Percentiles rank a stretch among this genome's conserved stretches.
These are phyloP conservation scores for Metellina segmentata DNA, from an alignment of 2,888 invertebrate genomes.

Conservation along the genomic window DNA sequence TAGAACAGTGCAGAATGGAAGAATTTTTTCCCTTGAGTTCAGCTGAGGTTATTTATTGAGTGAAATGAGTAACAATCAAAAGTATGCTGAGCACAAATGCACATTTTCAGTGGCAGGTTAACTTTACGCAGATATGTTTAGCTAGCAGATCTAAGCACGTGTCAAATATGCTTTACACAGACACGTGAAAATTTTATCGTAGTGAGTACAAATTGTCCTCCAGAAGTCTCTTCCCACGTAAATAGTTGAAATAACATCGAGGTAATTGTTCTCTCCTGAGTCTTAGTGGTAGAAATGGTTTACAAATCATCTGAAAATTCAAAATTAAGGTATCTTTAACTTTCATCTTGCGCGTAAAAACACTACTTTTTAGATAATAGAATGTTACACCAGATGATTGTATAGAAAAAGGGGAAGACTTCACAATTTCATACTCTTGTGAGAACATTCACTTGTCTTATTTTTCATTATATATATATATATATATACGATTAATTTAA, in stretches of 20 bases:
- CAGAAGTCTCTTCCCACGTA: background rate
- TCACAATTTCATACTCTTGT: background rate
- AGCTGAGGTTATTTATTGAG: constrained; percentile 58
- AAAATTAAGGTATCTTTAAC: background rate
- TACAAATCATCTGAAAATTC: no score
- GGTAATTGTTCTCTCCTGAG: background rate
- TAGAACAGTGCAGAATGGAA: constrained; percentile 55
- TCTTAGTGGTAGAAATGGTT: background rate
- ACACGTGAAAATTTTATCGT: background rate
- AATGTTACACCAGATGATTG: constrained; percentile 21
- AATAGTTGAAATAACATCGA: background rate
- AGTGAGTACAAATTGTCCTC: background rate
- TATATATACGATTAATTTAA: no score
- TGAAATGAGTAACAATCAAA: constrained; percentile 50
- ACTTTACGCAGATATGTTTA: constrained; percentile 64
- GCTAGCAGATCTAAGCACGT: constrained; percentile 21
- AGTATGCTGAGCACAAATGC: constrained; percentile 45
- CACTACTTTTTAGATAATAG: background rate
- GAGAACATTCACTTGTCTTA: background rate
- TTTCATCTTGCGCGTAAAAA: background rate
- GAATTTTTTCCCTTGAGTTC: constrained; percentile 65
- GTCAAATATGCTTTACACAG: constrained; percentile 20
- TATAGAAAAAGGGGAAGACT: constrained; percentile 48
- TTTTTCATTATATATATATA: background rate
- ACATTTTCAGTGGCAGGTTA: constrained; percentile 63